Conservation (phyloP, 2,113 vertebrate species). For the Centropus bengalensis region DNA sequence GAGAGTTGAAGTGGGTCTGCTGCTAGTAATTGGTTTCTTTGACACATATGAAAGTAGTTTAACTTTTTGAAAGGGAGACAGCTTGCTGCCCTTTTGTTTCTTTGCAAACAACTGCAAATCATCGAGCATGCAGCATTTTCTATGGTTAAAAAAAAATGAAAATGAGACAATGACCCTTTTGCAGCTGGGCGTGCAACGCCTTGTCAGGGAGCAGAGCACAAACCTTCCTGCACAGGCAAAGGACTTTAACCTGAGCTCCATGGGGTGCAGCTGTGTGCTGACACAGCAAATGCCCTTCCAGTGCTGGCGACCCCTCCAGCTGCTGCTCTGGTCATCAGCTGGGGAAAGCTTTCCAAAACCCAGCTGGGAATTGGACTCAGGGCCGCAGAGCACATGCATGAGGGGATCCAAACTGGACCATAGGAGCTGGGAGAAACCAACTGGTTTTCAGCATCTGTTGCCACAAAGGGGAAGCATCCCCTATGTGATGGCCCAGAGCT, state of each 20-base stretch:
- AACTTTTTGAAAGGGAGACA: conserved; percentile 8
- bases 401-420: background rate
- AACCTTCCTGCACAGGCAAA: background rate
- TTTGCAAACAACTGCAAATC: conserved; percentile 43
- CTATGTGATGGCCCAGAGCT: fast-evolving
- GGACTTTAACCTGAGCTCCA: background rate
- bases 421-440: background rate
- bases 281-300: background rate
- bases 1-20: background rate
- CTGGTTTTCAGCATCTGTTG: background rate
- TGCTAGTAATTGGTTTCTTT: conserved; percentile 25
- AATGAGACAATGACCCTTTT: conserved; percentile 14
- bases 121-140: conserved; percentile 14
- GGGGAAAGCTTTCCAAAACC: background rate
- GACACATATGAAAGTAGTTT: conserved; percentile 57
- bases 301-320: background rate
- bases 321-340: background rate
- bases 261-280: background rate
- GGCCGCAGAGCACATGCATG: background rate
- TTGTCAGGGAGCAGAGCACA: background rate
- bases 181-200: background rate
- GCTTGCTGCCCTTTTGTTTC: conserved; percentile 59
- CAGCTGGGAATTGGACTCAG: background rate
- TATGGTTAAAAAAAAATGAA: background rate
- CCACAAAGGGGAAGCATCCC: background rate